Evolutionary conservation across 2,113 vertebrate species (phyloP), one percentile per base, ranked within the genome.

Genomic region (Pholis gunnellus): DNA sequence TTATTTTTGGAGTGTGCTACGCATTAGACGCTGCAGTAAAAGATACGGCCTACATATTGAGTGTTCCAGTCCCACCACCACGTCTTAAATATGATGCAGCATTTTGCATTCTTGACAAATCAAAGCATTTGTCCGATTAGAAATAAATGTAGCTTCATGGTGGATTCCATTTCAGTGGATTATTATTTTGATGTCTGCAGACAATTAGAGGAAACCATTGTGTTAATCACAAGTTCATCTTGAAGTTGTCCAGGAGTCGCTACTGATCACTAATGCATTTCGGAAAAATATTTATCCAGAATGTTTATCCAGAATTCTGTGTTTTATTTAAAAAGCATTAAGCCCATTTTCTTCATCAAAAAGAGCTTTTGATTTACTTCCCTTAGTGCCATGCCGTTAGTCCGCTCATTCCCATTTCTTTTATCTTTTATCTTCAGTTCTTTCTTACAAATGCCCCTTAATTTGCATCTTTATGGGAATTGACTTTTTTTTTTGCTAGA

Each of bases 1-100:
- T 71, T 84, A 75, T 88, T 86, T 86, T 83, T 81, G 22, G 64
- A 61, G 2, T 15, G 25, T 69, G 72, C 25, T 10, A 6, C 75
- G 42, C 52, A 61, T 67, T 68, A 42, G 69, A 83, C n/a, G 44
- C 59, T 68, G 25, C 40, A 81, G 25, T 66, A 36, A 70, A 67
- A 78, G 15, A 56, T 18, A 67, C 56, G 82, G 18, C 60, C 80
- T 83, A 65, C 64, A 81, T 86, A 68, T 79, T 31, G 36, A 69
- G 38, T 54, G n/a, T 10, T 40, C 27, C 48, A 79, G 65, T 72
- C 72, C 36, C 50, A 56, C 9, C 22, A 59, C 36, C 38, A 61
- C 63, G 3, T 46, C 44, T 79, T 54, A 67, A 54, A 69, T 8
- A 59, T 11, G 13, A 57, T 31, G 27, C 27, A 56, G 31, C 17